A percentile compares a stretch with the other conserved stretches of the same genome.
phyloP scores from a whole-genome alignment of 2,113 vertebrate genomes.

The Phrynosoma platyrhinos region DNA sequence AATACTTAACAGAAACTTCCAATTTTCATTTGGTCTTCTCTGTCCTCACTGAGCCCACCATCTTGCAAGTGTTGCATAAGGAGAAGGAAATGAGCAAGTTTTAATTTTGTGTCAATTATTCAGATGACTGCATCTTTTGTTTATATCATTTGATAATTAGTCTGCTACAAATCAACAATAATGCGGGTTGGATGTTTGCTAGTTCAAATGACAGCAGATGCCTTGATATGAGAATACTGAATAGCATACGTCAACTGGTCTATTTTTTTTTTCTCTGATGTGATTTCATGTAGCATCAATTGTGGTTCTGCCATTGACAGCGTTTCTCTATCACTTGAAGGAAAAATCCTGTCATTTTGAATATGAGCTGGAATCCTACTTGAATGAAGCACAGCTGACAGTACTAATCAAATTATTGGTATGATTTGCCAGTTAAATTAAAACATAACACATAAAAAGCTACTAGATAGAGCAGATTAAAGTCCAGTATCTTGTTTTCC shows the following conservation, averaged over 20 bases:
- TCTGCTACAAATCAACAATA: slow-evolving; percentile 29
- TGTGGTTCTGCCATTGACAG: not conserved
- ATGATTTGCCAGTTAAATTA: slow-evolving; percentile 24
- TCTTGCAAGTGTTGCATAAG: not conserved
- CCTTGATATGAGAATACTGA: not conserved
- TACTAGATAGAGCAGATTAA: not conserved
- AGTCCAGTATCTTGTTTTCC: not conserved
- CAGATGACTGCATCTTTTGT: slow-evolving; percentile 39
- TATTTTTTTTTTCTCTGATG: not conserved
- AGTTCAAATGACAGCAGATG: slow-evolving; percentile 11
- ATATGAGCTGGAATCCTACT: not conserved
- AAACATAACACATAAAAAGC: not conserved
- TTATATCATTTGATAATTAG: slow-evolving; percentile 35
- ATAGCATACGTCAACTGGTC: not conserved
- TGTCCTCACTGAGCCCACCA: rapidly evolving
- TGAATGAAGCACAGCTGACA: not conserved
- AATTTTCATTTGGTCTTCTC: not conserved
- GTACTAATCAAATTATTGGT: slow-evolving; percentile 32
- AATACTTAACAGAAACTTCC: not conserved
- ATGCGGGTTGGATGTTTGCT: slow-evolving; percentile 32
- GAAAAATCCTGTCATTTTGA: not conserved
- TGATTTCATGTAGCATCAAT: not conserved
- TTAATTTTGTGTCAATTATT: slow-evolving; percentile 48
- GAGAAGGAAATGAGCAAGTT: slow-evolving; percentile 7
- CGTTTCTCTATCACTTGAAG: not conserved